Evolutionary conservation across 1,140 invertebrate genomes (phyloP), one percentile per base, ranked within the genome.

Genomic region (Chymomyza costata): DNA sequence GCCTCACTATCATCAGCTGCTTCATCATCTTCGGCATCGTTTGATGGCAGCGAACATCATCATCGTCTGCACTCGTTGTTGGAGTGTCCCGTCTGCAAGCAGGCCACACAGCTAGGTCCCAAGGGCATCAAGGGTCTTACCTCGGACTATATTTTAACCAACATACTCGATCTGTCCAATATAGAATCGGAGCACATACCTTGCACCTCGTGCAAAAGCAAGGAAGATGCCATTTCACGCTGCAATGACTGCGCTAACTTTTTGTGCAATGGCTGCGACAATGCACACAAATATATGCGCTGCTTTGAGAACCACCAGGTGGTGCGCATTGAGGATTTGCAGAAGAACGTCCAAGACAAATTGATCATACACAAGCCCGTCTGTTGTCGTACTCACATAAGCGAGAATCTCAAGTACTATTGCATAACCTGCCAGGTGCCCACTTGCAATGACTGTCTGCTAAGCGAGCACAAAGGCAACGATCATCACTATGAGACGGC

Each of bases 161-260:
- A 97, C 84, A 91, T 95, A 71, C 83, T 95, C 51, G 95, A 97
- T 86, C 91, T 95, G 83, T 92, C 91, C 10, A 91, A 92, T 6
- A 91, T 94, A 65, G 92, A 93, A 66, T 91, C 90, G 55, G 89
- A 89, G 62, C 91, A 91, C 59, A 90, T 95, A 52, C 88, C 92
- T 6, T 96, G 94, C 86, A 95, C 94, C 34, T 95, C 93, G 38
- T 96, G 94, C 86, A 95, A 95, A 70, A 91, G 93, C 65, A 94
- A 95, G 85, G 94, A 96, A 85, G 91, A 92, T 76, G 96, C 96
- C 10, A 93, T 97, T 10, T 95, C 95, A 10, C 91, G 95, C 49
- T 97, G 96, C 86, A 93, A 92, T 57, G 95, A 97, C 84, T 98
- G 96, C 86, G 94, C 95, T 65, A 96, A 96, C 87, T 95, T 96